phyloP scores from a whole-genome alignment of 1,140 invertebrate genomes.

The Hestina assimilis region DNA sequence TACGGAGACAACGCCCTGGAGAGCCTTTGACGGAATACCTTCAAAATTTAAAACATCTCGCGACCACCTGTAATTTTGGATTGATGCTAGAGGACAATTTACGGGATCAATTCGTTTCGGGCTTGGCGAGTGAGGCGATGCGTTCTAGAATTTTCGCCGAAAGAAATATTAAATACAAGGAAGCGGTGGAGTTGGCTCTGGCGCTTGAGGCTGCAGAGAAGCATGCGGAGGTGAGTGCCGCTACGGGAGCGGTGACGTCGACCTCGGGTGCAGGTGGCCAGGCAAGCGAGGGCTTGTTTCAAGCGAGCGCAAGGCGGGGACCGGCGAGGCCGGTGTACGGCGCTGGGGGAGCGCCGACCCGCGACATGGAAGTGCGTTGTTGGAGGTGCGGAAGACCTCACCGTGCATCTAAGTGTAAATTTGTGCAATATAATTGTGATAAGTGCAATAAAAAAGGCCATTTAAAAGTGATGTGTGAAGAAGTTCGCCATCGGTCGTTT shows the following conservation, averaged over 20 bases:
- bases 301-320: not conserved
- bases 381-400: conserved; percentile 25
- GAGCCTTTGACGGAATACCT: conserved; percentile 38
- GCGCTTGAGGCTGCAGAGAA: conserved; percentile 32
- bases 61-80: conserved; percentile 38
- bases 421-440: conserved; percentile 26
- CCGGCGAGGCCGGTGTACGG: not conserved
- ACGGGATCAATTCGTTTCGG: conserved; percentile 26
- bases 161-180: conserved; percentile 20
- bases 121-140: conserved; percentile 18
- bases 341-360: not conserved
- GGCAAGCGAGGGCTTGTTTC: conserved; percentile 28
- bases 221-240: conserved; percentile 30
- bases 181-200: conserved; percentile 30
- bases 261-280: conserved; percentile 4
- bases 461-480: conserved; percentile 10
- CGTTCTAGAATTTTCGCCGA: too few relatives aligned
- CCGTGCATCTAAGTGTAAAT: conserved; percentile 19
- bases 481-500: not conserved
- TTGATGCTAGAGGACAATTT: too few relatives aligned
- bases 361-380: not conserved
- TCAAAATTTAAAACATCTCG: conserved; percentile 43
- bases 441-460: conserved; percentile 15
- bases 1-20: conserved; percentile 32
- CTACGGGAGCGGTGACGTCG: not conserved